A percentile compares a stretch with the other conserved stretches of the same genome.
Evolutionary conservation across 2,797 vertebrate genomes (phyloP).

Genomic region (Fistularia tabacaria): DNA sequence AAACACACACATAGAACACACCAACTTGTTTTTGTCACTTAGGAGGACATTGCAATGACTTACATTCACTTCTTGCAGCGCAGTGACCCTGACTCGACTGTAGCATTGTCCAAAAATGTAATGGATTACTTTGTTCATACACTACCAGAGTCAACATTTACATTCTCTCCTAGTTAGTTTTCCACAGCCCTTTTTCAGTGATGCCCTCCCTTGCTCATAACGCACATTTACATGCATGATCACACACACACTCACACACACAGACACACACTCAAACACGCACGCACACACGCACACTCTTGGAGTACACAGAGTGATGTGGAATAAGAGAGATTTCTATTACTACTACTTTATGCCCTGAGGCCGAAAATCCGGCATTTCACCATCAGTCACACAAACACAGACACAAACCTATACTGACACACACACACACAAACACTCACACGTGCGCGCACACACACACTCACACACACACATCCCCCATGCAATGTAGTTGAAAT

Average conservation of each 20-base stretch:
- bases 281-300: too few relatives aligned
- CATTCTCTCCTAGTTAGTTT: slow-evolving; percentile 4
- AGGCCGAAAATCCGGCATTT: slow-evolving; percentile 45
- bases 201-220: neutral
- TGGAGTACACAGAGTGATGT: slow-evolving; percentile 10
- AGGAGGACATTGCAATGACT: slow-evolving; percentile 27
- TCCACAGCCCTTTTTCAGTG: neutral
- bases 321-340: slow-evolving; percentile 36
- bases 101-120: slow-evolving; percentile 3
- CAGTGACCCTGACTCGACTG: slow-evolving; percentile 7
- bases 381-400: slow-evolving; percentile 15
- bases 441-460: neutral
- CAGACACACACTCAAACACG: too few relatives aligned
- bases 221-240: too few relatives aligned
- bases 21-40: slow-evolving; percentile 48
- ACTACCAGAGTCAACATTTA: slow-evolving; percentile 16
- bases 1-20: slow-evolving; percentile 54
- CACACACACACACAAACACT: too few relatives aligned
- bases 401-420: too few relatives aligned
- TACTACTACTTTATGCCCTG: slow-evolving; percentile 41
- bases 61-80: slow-evolving; percentile 16
- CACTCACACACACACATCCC: slow-evolving; percentile 4
- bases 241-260: neutral
- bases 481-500: slow-evolving; percentile 33
- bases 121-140: slow-evolving; percentile 10